Percentiles rank a stretch among this genome's conserved stretches.
phyloP scores from a whole-genome alignment of 2,888 invertebrate genomes.

The Venustoraphidia nigricollis region DNA sequence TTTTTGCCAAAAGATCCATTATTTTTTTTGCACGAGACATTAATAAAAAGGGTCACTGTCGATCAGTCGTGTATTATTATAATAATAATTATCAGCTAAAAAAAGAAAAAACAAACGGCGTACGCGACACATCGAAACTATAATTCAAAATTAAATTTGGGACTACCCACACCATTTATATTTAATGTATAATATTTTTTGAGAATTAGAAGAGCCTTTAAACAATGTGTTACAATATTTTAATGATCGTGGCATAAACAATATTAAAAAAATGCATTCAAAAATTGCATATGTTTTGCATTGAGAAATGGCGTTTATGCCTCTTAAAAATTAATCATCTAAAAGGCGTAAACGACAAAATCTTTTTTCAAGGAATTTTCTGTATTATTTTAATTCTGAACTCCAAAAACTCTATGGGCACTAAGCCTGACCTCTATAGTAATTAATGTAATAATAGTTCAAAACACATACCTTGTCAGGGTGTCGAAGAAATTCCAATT shows the following conservation, averaged over 20 bases:
- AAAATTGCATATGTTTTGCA: constrained; percentile 1
- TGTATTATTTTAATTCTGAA: background rate
- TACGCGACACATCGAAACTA: background rate
- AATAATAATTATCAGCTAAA: background rate
- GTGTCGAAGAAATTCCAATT: background rate
- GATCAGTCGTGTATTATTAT: too few species aligned
- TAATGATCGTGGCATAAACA: background rate
- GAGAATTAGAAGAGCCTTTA: background rate
- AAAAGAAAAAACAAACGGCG: background rate
- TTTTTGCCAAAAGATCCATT: background rate
- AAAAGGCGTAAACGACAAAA: constrained; percentile 1
- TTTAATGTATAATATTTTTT: background rate
- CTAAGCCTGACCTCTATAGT: background rate
- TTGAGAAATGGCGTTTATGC: background rate
- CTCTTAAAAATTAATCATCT: background rate
- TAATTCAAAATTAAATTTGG: background rate
- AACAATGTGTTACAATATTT: background rate
- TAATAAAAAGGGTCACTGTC: too few species aligned
- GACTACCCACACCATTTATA: background rate
- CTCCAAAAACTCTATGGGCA: background rate
- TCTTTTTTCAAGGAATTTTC: background rate
- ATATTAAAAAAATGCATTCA: background rate
- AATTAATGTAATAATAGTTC: constrained; percentile 1
- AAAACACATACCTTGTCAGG: constrained; percentile 1
- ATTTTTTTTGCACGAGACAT: constrained; percentile 1